phyloP scores from a whole-genome alignment of 2,113 vertebrate genomes.

The Psittacula cyanocephala region DNA sequence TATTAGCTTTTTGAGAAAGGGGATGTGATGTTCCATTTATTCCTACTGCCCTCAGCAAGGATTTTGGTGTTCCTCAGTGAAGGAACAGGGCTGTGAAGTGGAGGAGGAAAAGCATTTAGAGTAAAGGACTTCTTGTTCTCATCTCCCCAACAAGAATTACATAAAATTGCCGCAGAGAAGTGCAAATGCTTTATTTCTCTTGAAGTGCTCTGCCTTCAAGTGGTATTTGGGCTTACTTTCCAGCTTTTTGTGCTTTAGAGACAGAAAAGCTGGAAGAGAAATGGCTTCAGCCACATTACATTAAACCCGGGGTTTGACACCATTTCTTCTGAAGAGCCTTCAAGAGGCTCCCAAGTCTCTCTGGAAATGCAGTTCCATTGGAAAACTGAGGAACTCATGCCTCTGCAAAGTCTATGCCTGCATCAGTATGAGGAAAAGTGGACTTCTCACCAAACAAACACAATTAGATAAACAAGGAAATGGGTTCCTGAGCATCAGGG shows the following conservation, averaged over 20 bases:
- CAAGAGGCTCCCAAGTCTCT: neutral
- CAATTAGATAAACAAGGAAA: neutral
- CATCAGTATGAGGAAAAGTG: neutral
- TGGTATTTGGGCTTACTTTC: neutral
- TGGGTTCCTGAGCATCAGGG: fast-evolving
- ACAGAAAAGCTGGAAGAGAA: neutral
- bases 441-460: neutral
- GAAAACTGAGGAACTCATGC: fast-evolving
- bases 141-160: neutral
- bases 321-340: neutral
- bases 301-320: neutral
- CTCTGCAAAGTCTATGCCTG: fast-evolving
- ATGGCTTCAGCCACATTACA: neutral
- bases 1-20: neutral
- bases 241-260: neutral
- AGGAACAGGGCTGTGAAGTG: neutral
- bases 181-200: neutral
- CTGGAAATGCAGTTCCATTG: neutral
- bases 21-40: neutral
- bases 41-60: neutral
- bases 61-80: fast-evolving
- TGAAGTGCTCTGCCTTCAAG: neutral
- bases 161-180: neutral
- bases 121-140: neutral
- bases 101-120: neutral